Evolutionary conservation across 2,113 vertebrate species (phyloP).

Genomic region (Rana temporaria): DNA sequence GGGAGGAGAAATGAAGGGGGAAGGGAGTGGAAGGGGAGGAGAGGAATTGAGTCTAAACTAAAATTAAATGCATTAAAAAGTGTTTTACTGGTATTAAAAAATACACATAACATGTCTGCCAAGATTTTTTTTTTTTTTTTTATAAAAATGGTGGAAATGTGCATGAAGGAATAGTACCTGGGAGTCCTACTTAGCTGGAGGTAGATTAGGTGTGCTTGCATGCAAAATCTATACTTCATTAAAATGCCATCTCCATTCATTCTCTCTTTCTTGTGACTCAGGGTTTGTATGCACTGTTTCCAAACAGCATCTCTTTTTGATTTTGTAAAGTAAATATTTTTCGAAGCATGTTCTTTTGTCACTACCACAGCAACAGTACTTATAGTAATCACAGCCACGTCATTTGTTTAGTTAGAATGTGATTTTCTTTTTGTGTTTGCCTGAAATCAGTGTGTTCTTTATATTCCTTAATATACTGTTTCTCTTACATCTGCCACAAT

Average conservation of each 20-base stretch:
- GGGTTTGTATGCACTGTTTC: slow-evolving; percentile 23
- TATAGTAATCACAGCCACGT: slow-evolving; percentile 20
- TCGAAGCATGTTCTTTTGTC: not conserved
- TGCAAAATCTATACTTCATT: slow-evolving; percentile 1
- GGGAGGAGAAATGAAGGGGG: no score
- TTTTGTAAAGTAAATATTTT: slow-evolving; percentile 45
- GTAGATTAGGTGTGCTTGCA: not conserved
- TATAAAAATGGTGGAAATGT: no score
- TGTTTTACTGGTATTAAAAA: no score
- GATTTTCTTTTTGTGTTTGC: slow-evolving; percentile 26
- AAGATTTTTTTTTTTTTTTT: no score
- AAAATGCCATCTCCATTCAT: not conserved
- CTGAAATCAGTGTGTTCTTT: slow-evolving; percentile 34
- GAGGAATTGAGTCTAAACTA: no score
- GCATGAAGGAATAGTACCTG: no score
- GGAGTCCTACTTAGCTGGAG: not conserved
- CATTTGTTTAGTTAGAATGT: slow-evolving; percentile 46
- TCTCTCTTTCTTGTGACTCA: not conserved
- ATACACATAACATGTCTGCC: no score
- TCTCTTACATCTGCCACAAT: slow-evolving; percentile 27
- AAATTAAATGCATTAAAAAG: no score
- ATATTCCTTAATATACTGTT: slow-evolving; percentile 22
- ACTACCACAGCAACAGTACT: slow-evolving; percentile 8
- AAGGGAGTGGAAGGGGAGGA: no score
- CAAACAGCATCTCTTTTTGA: slow-evolving; percentile 19